Conservation (phyloP, 2,888 invertebrate species). For the Idaea biselata region DNA sequence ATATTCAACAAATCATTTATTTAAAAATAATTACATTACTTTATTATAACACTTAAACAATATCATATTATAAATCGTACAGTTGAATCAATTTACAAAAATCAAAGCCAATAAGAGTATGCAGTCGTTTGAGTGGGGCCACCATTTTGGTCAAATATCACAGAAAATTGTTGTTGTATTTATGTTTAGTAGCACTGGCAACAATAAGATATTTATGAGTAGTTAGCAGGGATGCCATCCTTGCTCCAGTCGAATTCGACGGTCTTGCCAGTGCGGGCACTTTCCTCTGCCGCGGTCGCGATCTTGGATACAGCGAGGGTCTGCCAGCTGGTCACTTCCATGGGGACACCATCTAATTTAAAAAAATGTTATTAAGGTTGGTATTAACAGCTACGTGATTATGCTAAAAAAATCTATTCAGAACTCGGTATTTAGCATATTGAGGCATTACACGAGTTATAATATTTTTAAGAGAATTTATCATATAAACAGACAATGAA, state of each 20-base stretch:
- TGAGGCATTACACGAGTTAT: too few species aligned
- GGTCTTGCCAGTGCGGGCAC: conserved; percentile 74
- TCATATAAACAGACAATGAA: too few species aligned
- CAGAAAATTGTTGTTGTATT: background rate
- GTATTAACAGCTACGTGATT: too few species aligned
- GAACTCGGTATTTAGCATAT: too few species aligned
- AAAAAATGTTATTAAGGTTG: background rate
- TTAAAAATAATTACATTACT: background rate
- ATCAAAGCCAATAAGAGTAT: conserved; percentile 38
- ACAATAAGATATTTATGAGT: conserved; percentile 39
- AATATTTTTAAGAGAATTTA: too few species aligned
- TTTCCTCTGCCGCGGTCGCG: conserved; percentile 79
- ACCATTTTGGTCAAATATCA: conserved; percentile 1
- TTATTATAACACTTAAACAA: background rate
- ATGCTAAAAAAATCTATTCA: too few species aligned
- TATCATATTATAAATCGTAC: background rate
- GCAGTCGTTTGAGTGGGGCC: conserved; percentile 71
- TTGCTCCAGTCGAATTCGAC: conserved; percentile 76
- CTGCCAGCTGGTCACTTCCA: conserved; percentile 71
- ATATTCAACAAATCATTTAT: background rate
- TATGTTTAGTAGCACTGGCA: background rate
- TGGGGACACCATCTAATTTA: conserved; percentile 44
- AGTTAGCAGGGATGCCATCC: conserved; percentile 59
- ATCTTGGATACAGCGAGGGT: conserved; percentile 80
- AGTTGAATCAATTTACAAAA: background rate